Percentiles rank a stretch among this genome's conserved stretches.
Evolutionary conservation across 2,113 vertebrate species (phyloP).

Genomic region (Spizaetus ornatus): DNA sequence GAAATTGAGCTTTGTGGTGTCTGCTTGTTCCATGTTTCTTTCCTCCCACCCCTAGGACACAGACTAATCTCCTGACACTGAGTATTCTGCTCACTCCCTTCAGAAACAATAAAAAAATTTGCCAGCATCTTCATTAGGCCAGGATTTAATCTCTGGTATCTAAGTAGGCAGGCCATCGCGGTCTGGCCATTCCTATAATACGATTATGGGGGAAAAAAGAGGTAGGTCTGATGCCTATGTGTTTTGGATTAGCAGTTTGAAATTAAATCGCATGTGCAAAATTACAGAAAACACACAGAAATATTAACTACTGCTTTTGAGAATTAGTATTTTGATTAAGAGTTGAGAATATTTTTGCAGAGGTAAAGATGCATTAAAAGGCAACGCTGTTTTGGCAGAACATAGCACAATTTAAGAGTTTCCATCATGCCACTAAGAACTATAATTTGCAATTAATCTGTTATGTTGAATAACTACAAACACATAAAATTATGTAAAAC

Average conservation of each 20-base stretch:
- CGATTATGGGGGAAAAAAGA: background rate
- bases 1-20: background rate
- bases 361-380: background rate
- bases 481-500: background rate
- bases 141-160: background rate
- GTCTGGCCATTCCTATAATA: background rate
- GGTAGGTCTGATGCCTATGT: background rate
- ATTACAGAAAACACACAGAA: background rate
- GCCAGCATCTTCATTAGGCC: background rate
- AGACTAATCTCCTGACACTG: background rate
- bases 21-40: background rate
- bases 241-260: background rate
- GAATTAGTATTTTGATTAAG: background rate
- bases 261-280: background rate
- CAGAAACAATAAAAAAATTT: background rate
- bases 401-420: background rate
- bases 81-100: background rate
- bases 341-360: background rate
- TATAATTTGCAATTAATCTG: background rate
- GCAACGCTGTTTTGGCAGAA: background rate
- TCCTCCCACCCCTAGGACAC: background rate
- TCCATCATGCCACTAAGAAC: background rate
- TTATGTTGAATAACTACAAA: background rate
- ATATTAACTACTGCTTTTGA: background rate
- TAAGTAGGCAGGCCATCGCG: rapidly evolving